A percentile compares a stretch with the other conserved stretches of the same genome.
These are phyloP conservation scores for Heteronetta atricapilla DNA, from an alignment of 2,113 vertebrate species.

Conservation along the genomic window DNA sequence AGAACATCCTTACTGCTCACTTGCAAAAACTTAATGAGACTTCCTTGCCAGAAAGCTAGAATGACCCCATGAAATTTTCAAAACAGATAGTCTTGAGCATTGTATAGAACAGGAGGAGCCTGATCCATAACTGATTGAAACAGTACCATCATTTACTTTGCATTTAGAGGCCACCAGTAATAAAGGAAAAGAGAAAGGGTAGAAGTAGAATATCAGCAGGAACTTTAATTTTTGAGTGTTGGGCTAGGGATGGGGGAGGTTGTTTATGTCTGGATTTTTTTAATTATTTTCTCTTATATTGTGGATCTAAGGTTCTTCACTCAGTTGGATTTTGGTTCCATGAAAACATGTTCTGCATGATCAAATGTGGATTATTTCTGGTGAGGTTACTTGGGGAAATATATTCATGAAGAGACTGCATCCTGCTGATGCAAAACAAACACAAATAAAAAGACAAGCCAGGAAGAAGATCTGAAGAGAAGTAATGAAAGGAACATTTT, in stretches of 20 bases:
- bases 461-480: constrained; percentile 14
- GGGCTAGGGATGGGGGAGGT: neutral
- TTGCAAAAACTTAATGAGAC: neutral
- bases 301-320: neutral
- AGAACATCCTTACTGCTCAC: neutral
- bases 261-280: neutral
- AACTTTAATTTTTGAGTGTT: neutral
- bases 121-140: neutral
- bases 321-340: neutral
- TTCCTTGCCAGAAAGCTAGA: neutral
- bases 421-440: constrained; percentile 35
- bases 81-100: neutral
- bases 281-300: neutral
- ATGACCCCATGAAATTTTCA: fast-evolving
- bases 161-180: neutral
- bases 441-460: neutral
- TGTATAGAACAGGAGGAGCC: neutral
- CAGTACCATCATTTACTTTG: neutral
- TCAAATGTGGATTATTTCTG: neutral
- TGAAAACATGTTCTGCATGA: neutral
- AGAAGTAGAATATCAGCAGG: neutral
- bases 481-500: constrained; percentile 33
- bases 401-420: neutral
- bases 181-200: neutral
- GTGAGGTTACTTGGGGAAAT: neutral